phyloP scores from a whole-genome alignment of 1,140 invertebrate genomes.

The Pararge aegeria region DNA sequence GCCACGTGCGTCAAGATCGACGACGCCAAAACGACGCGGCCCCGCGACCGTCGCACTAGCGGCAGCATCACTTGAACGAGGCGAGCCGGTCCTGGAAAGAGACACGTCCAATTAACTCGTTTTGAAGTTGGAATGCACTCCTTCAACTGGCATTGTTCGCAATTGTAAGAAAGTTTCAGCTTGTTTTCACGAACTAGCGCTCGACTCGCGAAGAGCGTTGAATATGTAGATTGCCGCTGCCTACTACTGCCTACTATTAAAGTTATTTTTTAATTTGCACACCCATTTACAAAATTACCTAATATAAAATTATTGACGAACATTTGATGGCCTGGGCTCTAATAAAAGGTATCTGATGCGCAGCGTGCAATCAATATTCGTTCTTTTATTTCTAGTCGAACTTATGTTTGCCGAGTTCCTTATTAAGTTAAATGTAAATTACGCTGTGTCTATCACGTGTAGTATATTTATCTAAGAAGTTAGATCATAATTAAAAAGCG shows the following conservation, averaged over 20 bases:
- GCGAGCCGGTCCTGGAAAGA: conserved; percentile 81
- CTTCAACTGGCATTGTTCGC: neutral
- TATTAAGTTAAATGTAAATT: too few relatives aligned
- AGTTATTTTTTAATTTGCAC: too few relatives aligned
- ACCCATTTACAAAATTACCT: too few relatives aligned
- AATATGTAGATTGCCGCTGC: neutral
- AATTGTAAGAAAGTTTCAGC: neutral
- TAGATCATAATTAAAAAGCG: too few relatives aligned
- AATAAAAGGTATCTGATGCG: too few relatives aligned
- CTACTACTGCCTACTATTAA: neutral
- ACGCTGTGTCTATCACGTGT: too few relatives aligned
- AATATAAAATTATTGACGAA: too few relatives aligned
- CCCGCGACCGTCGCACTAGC: conserved; percentile 86
- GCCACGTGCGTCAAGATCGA: conserved; percentile 88
- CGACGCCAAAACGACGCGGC: conserved; percentile 84
- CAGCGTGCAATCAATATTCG: too few relatives aligned
- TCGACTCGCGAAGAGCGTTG: neutral
- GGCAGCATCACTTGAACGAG: conserved; percentile 90
- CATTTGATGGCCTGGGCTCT: too few relatives aligned
- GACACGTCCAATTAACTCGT: neutral
- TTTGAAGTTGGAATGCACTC: neutral
- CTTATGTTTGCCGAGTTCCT: too few relatives aligned
- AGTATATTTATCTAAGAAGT: too few relatives aligned
- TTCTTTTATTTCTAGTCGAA: too few relatives aligned
- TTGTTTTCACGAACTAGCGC: neutral